Evolutionary conservation across 2,113 vertebrate species (phyloP), one percentile per base, ranked within the genome.

Genomic region (Phrynocephalus versicolor): DNA sequence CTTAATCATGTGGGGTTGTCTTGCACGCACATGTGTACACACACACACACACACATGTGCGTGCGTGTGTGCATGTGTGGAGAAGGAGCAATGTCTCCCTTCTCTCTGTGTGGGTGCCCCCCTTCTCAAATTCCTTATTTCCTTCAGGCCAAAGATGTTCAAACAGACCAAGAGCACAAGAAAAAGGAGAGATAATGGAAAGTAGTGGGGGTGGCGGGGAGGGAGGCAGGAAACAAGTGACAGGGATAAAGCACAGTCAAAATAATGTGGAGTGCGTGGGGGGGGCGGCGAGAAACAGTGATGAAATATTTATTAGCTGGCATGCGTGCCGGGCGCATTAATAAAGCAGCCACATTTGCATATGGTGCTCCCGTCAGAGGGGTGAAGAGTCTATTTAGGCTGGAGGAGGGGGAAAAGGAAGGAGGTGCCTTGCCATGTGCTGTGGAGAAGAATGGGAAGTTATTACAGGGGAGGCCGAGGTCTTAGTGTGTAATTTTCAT

Each of bases 231-330:
- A 92, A 94, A 92, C 89, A 88, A 93, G 86, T 90, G 92, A 91
- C 91, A 92, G 92, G 92, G 89, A 93, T 88, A 95, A 92, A 83
- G 87, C 84, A 80, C 84, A 67, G 58, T 27, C 84, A 86, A 89
- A 87, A 30, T 6, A 10, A 10, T 25, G 64, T 67, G 12, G 10
- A 10, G 64, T 9, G 64, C 6, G 62, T 35, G n/a, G 89, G 87
- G 67, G 60, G 79, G 19, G n/a, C 18, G n/a, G 13, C 86, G 83
- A 89, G 85, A 89, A 93, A 86, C 12, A 88, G 94, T 88, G 86
- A 93, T 94, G 91, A 95, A 95, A 95, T 95, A 94, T 94, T 93
- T 92, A 95, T 95, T 89, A 95, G 93, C 91, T 85, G 91, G 92
- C 76, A 89, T 90, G 91, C 92, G 93, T 82, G 79, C 90, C 81